Base-by-base conservation (phyloP, 2,113 vertebrate species). In the Cyprinus carpio region DNA sequence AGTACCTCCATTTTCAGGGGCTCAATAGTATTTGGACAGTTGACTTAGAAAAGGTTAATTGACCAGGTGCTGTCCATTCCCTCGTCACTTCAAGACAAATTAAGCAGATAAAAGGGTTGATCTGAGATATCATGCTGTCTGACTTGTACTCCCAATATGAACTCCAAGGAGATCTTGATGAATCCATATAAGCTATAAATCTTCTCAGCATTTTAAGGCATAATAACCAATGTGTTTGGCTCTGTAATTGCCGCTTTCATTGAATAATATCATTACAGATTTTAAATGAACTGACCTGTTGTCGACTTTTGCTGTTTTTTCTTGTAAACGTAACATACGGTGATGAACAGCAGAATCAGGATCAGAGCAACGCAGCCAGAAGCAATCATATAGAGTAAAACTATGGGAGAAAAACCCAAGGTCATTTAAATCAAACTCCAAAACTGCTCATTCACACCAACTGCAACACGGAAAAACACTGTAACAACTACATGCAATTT, bases 321-420 rank as follows among this genome's bases (percentile, higher is more conserved):
- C 54, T 37, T 78, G 54, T 78, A 60, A 40, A 78, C 13, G 31
- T 60, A 11, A 37, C 18, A 78, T 15, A 6, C 75, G 3, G 31
- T 15, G 31, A 60, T 60, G 54, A 58, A 31, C 54, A 78, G 5
- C 20, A 78, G 10, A 78, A 78, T 37, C 10, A 78, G 54, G 12
- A 37, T 7, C 29, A 37, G 11, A 34, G 20, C 5, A 58, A 10
- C 29, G 15, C 27, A 58, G 18, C 29, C 29, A 29, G n/a, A n/a
- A n/a, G 4, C 20, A 8, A 78, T 25, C 7, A 16, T 2, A 58
- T 0, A 29, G 3, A 0, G 9, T 37, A 7, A 1, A 1, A 6
- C 9, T 34, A 2, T n/a, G 11, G 54, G 37, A 15, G 3, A 78
- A 58, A 76, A 8, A 16, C 40, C 20, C 46, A 54, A 20, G 9